These are phyloP conservation scores for Rhimphoctona megacephalus DNA, from an alignment of 2,888 invertebrate species.

Conservation along the genomic window DNA sequence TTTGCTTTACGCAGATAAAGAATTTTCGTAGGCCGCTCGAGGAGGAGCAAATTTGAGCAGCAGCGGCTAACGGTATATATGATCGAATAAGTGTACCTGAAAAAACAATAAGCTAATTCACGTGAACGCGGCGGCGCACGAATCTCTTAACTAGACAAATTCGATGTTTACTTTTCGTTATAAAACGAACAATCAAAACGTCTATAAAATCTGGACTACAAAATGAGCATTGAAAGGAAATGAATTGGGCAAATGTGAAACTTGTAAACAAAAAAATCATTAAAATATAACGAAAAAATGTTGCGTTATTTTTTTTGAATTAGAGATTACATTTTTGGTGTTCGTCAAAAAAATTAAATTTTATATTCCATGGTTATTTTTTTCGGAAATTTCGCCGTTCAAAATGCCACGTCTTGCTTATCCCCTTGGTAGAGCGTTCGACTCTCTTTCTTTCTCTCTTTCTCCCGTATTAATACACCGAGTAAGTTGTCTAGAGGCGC, in stretches of 20 bases:
- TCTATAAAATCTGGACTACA: not conserved
- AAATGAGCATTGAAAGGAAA: not conserved
- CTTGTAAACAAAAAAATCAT: not conserved
- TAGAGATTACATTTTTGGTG: not conserved
- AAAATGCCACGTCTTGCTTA: not conserved
- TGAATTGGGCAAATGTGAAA: not conserved
- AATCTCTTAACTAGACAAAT: not conserved
- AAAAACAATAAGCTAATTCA: not conserved
- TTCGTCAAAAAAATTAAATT: not conserved
- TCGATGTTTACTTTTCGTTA: not conserved
- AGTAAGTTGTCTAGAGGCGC: slow-evolving; percentile 33
- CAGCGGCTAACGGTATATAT: not conserved
- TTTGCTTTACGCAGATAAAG: slow-evolving; percentile 57
- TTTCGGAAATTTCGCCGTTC: not conserved
- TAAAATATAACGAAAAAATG: not conserved
- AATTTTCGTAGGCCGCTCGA: slow-evolving; percentile 55
- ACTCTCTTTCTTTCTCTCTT: not conserved
- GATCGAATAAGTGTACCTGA: not conserved
- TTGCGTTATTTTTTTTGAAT: not conserved
- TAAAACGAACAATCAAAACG: not conserved
- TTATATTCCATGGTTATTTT: not conserved
- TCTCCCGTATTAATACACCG: slow-evolving; percentile 61
- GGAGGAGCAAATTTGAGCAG: slow-evolving; percentile 5
- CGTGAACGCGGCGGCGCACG: not conserved
- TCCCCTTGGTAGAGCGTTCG: not conserved